A percentile compares a stretch with the other conserved stretches of the same genome.
phyloP scores from a whole-genome alignment of 2,888 invertebrate genomes.

The Chymomyza caudatula region DNA sequence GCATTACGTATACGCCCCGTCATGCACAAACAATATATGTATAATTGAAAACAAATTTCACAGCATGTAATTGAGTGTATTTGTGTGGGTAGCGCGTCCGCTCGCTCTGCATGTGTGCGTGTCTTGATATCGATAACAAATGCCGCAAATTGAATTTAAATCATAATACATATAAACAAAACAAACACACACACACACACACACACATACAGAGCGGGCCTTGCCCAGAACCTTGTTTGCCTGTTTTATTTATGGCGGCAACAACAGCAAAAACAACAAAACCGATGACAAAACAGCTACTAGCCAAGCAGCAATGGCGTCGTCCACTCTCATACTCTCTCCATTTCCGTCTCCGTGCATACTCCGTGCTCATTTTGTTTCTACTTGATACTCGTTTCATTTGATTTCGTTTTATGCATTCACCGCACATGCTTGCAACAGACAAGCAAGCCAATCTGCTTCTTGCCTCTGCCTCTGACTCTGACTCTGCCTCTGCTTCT shows the following conservation, averaged over 20 bases:
- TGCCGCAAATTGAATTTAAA: constrained; percentile 69
- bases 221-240: constrained; percentile 31
- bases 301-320: constrained; percentile 27
- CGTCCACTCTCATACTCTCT: background rate
- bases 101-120: constrained; percentile 19
- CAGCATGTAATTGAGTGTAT: constrained; percentile 61
- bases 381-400: background rate
- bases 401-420: constrained; percentile 64
- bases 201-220: constrained; percentile 5
- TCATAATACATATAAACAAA: constrained; percentile 55
- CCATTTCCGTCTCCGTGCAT: background rate
- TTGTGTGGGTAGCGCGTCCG: constrained; percentile 6
- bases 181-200: constrained; percentile 14
- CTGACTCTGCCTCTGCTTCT: too few species aligned
- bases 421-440: constrained; percentile 61
- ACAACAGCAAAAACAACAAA: constrained; percentile 16
- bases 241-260: constrained; percentile 65
- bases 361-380: background rate
- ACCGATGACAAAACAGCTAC: constrained; percentile 4
- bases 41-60: constrained; percentile 71
- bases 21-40: constrained; percentile 46
- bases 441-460: constrained; percentile 64
- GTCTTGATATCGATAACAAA: constrained; percentile 70
- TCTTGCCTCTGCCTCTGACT: background rate
- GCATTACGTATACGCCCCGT: constrained; percentile 61